Evolutionary conservation across 2,113 vertebrate genomes (phyloP), one percentile per base, ranked within the genome.

Genomic region (Syrmaticus mikado): DNA sequence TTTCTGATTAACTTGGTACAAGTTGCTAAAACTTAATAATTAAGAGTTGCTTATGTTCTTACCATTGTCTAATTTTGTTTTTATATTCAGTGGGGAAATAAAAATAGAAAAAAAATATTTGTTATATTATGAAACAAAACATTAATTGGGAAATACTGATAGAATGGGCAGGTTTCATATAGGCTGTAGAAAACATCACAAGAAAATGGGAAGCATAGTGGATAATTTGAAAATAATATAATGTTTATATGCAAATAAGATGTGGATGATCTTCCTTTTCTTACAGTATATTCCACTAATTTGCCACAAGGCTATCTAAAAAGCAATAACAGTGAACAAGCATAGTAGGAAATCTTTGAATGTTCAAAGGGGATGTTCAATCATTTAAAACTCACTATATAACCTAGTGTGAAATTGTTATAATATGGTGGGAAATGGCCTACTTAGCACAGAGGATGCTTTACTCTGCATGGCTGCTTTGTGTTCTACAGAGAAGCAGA

Each of bases 341-440:
- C 32, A 52, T 79, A 65, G 62, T 72, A 73, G 53, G 82, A 83
- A 94, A 85, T 28, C 68, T 92, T 75, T 77, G 68, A 85, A 79
- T 82, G 77, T 93, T 97, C 95, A 96, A 96, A 97, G 66, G 46
- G 57, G 41, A 82, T 79, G 76, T 77, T 92, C 83, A 84, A 64
- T 91, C 93, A 82, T 87, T 96, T 84, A 88, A 90, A 89, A 30
- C 38, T 95, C 36, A 65, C 40, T 48, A 67, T 75, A 88, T 89
- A 95, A 96, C n/a, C 4, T 85, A 80, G 77, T 86, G 64, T 89
- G 87, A 96, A 94, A 95, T 93, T 72, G 52, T 70, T 78, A 75
- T 81, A 92, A 90, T 85, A 22, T 0, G 0, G 68, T 83, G 52
- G 73, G 82, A 89, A 94, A 67, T 1, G 8, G 80, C 64, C 88